Evolutionary conservation across 2,888 invertebrate species (phyloP).

Genomic region (Mactromeris polynyma): DNA sequence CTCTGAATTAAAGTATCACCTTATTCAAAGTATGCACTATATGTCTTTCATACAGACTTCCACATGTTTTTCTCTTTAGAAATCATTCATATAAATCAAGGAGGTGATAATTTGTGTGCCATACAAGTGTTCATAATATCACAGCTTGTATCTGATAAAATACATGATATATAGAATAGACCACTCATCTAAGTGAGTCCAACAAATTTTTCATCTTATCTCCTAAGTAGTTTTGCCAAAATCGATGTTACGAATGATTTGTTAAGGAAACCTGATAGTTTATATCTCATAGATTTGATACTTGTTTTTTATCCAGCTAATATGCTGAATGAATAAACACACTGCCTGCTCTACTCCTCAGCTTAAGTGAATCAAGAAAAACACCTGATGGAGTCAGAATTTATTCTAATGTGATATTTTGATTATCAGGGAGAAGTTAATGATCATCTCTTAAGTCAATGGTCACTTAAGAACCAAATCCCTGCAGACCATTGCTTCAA

Average conservation of each 20-base stretch:
- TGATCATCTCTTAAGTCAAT: no score
- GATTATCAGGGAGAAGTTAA: no score
- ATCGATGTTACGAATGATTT: slow-evolving; percentile 17
- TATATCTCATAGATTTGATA: slow-evolving; percentile 2
- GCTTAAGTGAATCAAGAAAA: neutral
- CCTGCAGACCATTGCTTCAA: no score
- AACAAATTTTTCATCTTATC: slow-evolving; percentile 26
- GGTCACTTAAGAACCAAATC: no score
- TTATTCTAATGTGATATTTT: neutral
- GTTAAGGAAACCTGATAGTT: slow-evolving; percentile 17
- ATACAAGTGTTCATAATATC: slow-evolving; percentile 7
- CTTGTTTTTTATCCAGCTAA: neutral
- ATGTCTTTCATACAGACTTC: neutral
- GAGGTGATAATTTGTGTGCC: slow-evolving; percentile 12
- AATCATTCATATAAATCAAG: neutral
- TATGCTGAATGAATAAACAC: slow-evolving; percentile 2
- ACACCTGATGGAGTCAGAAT: neutral
- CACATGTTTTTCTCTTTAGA: neutral
- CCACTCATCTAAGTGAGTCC: slow-evolving; percentile 17
- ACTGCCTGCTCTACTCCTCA: neutral
- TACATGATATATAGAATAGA: slow-evolving; percentile 14
- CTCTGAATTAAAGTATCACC: no score
- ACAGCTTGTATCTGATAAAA: neutral
- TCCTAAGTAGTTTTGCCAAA: slow-evolving; percentile 21
- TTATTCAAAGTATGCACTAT: neutral